Conservation (phyloP, 1,140 invertebrate genomes). For the Eriosoma lanigerum region DNA sequence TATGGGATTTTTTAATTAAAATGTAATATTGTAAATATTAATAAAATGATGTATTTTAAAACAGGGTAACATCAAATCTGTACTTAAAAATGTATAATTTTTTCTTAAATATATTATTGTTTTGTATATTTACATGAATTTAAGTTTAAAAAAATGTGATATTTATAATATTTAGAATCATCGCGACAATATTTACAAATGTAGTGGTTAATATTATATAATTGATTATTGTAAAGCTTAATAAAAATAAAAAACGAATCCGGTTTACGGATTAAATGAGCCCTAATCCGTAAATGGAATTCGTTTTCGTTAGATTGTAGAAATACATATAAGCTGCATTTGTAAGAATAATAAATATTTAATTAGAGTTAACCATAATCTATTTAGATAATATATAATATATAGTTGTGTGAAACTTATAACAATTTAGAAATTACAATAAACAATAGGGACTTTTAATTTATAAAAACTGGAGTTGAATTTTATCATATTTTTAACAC, state of each 20-base stretch:
- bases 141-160: conserved; percentile 19
- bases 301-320: conserved; percentile 34
- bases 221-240: conserved; percentile 16
- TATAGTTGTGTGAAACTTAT: conserved; percentile 3
- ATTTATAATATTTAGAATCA: conserved; percentile 49
- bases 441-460: conserved; percentile 30
- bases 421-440: conserved; percentile 29
- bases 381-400: neutral
- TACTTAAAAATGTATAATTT: conserved; percentile 31
- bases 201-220: neutral
- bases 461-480: neutral
- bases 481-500: no score
- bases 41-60: conserved; percentile 19
- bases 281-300: conserved; percentile 50
- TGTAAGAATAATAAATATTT: neutral
- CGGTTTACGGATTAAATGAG: conserved; percentile 50
- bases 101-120: conserved; percentile 16
- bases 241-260: conserved; percentile 29
- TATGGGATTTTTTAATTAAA: neutral
- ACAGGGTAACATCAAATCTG: conserved; percentile 50
- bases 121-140: neutral
- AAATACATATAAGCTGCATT: neutral
- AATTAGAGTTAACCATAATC: neutral
- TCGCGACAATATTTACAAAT: conserved; percentile 45
- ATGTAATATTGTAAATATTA: neutral